Base-by-base conservation (phyloP, 1,140 invertebrate genomes). In the Micrasema minimum region DNA sequence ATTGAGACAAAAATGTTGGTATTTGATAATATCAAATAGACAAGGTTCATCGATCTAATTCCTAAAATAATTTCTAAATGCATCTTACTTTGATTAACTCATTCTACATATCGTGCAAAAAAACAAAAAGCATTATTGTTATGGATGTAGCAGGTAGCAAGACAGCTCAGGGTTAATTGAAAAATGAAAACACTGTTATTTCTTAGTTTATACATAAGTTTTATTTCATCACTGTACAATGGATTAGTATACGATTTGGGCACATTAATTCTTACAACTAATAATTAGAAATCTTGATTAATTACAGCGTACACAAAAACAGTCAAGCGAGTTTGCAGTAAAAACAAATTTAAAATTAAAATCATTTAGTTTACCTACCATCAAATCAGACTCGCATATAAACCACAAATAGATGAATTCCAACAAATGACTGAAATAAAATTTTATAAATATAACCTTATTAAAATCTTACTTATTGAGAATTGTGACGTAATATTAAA, bases 171-270 rank as follows among this genome's bases (percentile, higher is more conserved):
- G 59, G 43, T 64, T 64, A 64, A 64, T 4, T 46, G 1, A 26
- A 46, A 64, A 67, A 67, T 55, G 43, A 43, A 66, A 53, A 53
- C 50, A 48, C 43, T 18, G 43, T 2, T 11, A 35, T 59, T 64
- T 46, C 59, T 45, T 59, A 69, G 45, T 72, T 72, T 74, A 71
- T 64, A 74, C 69, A 74, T 74, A 71, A 71, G 55, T 70, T 74
- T 72, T 74, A 71, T 85, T 82, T 83, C 80, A 81, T 83, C 83
- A 82, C 83, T 85, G 83, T 85, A 85, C 82, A 85, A 82, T 83
- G 81, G 80, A 83, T 85, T 85, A 85, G 82, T 84, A 84, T 82
- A 84, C 79, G 81, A 82, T 84, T 83, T 84, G 81, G 82, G 82
- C 82, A 84, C 81, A 84, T 85, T 81, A 72, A 82, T 82, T 80